Base-by-base conservation (phyloP, 2,888 invertebrate species). In the Lasioglossum malachurum region DNA sequence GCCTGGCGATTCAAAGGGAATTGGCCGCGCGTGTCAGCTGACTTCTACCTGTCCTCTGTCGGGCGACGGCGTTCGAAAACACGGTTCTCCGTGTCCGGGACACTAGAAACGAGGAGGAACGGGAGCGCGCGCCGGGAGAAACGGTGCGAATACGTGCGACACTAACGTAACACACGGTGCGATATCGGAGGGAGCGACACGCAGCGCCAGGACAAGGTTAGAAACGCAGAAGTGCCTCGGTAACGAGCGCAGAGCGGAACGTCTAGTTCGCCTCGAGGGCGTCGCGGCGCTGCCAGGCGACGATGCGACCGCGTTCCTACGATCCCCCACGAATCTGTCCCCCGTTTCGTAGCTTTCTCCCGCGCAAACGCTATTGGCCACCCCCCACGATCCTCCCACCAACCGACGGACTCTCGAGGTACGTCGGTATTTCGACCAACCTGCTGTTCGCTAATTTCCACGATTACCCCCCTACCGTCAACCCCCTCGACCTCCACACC, bases 241-340 rank as follows among this genome's bases (percentile, higher is more conserved):
- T 57, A 80, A 76, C 71, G 86, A 88, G 80, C 83, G 77, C 90
- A 35, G 82, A 84, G 53, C 72, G 73, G 79, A 69, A 74, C 85
- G 89, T 90, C 89, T 91, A 91, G 91, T 91, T 91, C 91, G 81
- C 91, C 80, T 87, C 82, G 90, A 91, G 92, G 88, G 87, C 94
- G 93, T 88, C 89, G 92, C 90, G 93, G 94, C 94, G 94, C 94
- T 93, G 90, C 86, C 90, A 84, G 85, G 90, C 91, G 91, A 91
- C 92, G 86, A 89, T 90, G 90, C 90, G 83, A 87, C 87, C 88
- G 89, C 88, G 85, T 83, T 90, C 83, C 87, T 82, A 75, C 88
- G 86, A 92, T 86, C 86, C 90, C 83, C 83, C 83, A 83, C 86
- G 80, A 82, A 73, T 78, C 67, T 78, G 88, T 78, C 83, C 83